Evolutionary conservation across 2,113 vertebrate species (phyloP).

Genomic region (Myocastor coypus): DNA sequence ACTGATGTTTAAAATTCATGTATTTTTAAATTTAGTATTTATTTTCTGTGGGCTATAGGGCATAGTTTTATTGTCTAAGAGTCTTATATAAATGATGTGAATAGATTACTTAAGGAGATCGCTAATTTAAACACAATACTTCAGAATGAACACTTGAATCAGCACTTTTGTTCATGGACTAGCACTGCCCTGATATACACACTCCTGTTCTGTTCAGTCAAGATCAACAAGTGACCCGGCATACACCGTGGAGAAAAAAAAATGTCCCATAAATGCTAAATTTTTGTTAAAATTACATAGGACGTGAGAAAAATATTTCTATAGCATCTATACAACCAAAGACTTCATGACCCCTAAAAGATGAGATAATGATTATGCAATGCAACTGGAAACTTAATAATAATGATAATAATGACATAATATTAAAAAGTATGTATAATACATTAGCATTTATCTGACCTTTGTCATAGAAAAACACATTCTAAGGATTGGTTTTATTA

Average conservation of each 20-base stretch:
- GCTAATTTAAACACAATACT: neutral
- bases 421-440: neutral
- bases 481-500: neutral
- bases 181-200: neutral
- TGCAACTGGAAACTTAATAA: neutral
- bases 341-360: neutral
- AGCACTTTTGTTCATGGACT: neutral
- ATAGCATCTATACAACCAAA: neutral
- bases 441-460: conserved; percentile 24
- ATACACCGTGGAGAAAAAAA: neutral
- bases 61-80: neutral
- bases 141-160: neutral
- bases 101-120: neutral
- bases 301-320: neutral
- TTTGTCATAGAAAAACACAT: neutral
- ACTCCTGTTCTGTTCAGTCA: neutral
- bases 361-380: conserved; percentile 20
- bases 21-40: conserved; percentile 7
- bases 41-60: neutral
- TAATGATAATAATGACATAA: neutral
- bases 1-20: neutral
- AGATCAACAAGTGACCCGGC: neutral
- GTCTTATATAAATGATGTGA: neutral
- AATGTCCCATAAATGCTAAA: neutral
- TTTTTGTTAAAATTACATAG: neutral